Evolutionary conservation across 2,888 invertebrate species (phyloP).

Genomic region (Alentia gelatinosa): DNA sequence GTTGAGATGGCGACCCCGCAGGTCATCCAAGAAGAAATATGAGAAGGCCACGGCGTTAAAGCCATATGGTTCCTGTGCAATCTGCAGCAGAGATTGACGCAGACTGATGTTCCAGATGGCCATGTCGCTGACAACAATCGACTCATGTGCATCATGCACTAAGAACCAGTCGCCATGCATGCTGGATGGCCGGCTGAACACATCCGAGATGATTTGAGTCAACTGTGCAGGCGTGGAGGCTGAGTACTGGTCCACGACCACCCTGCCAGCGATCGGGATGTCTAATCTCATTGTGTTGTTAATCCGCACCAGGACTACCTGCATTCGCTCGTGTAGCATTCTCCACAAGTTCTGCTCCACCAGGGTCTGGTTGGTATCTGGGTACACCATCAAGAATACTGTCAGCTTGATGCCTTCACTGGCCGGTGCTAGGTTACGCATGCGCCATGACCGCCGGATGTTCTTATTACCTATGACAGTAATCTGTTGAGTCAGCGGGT

Average conservation of each 20-base stretch:
- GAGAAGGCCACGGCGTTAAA: slow-evolving; percentile 33
- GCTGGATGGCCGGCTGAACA: slow-evolving; percentile 9
- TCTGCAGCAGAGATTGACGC: not conserved
- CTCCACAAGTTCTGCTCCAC: slow-evolving; percentile 8
- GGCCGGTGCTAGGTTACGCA: not conserved
- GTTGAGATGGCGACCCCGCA: not conserved
- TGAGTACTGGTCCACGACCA: slow-evolving; percentile 41
- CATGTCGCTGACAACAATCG: not conserved
- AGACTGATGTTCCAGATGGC: slow-evolving; percentile 19
- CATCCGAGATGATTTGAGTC: not conserved
- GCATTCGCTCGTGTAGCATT: slow-evolving; percentile 18
- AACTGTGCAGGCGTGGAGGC: not conserved
- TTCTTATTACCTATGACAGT: slow-evolving; percentile 22
- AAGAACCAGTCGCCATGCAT: slow-evolving; percentile 26
- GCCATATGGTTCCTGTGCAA: slow-evolving; percentile 36
- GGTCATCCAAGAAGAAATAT: slow-evolving; percentile 24
- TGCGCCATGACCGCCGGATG: not conserved
- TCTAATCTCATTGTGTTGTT: not conserved
- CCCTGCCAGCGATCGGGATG: slow-evolving; percentile 17
- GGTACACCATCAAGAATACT: not conserved
- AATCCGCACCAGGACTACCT: not conserved
- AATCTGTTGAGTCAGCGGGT: slow-evolving; percentile 27
- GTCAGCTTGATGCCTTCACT: not conserved
- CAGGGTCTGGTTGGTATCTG: slow-evolving; percentile 32
- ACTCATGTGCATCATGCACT: slow-evolving; percentile 29